Base-by-base conservation (phyloP, 1,140 invertebrate genomes). In the Belonocnema kinseyi region DNA sequence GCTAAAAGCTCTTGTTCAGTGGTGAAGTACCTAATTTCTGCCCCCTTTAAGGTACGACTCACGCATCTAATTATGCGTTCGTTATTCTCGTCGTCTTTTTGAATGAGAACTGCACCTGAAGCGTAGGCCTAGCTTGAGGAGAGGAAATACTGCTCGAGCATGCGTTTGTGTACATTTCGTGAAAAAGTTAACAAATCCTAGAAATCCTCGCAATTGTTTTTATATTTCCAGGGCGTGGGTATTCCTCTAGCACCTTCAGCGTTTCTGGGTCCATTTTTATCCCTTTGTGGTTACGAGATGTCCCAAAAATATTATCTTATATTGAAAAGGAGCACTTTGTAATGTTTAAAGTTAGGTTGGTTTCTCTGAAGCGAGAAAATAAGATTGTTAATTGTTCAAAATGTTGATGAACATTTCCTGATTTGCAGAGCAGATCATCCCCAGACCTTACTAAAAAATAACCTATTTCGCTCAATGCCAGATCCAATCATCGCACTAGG, bases 21-120 rank as follows among this genome's bases (percentile, higher is more conserved):
- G 2, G 40, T 46, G 8, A 46, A 46, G 40, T 46, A 46, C 2
- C 40, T 46, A 0, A 46, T 46, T 46, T 46, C 40, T 6, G 40
- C 40, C 5, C 40, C 40, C 40, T 46, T 46, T 7, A 46, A 10
- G 40, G 5, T 46, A 0, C 40, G 2, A 5, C 40, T 46, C 6
- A 5, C 40, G 8, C 40, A 46, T 2, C 2, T 46, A 3, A 46
- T 6, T 2, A 46, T 46, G 40, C 5, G 5, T 46, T 46, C 40
- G 0, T 46, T 6, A 0, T 76, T 52, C 81, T 74, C 54, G 91
- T 89, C 85, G 76, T 87, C 79, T 7, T 92, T 82, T 7, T 87
- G 85, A 82, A 82, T 88, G 19, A 93, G 74, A 16, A 92, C 84
- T 3, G 89, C 90, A 2, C 84, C 88, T 46, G 6, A 6, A 3